phyloP scores from a whole-genome alignment of 2,888 invertebrate species.

The Lacanobia oleracea region DNA sequence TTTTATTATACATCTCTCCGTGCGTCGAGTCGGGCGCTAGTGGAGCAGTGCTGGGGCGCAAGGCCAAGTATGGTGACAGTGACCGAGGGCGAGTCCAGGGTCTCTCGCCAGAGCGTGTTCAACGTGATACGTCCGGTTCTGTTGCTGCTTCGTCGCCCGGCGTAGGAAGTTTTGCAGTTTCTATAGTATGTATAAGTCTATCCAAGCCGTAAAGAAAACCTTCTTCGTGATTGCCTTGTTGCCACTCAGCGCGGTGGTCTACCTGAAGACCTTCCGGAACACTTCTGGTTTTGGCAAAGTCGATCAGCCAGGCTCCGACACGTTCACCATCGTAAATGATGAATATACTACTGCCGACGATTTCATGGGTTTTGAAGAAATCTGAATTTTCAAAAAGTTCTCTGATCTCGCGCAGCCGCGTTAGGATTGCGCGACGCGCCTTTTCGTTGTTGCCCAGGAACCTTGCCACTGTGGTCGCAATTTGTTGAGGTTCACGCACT shows the following conservation, averaged over 20 bases:
- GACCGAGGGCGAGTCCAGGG: constrained; percentile 85
- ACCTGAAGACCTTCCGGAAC: constrained; percentile 93
- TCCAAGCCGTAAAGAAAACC: constrained; percentile 98
- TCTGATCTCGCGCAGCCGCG: constrained; percentile 94
- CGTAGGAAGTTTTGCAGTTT: constrained; percentile 78
- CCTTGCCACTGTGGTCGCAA: constrained; percentile 93
- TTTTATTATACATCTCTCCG: constrained; percentile 81
- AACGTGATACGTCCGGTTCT: constrained; percentile 88
- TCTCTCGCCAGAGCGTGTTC: constrained; percentile 78
- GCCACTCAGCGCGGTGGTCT: constrained; percentile 96
- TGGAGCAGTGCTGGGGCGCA: constrained; percentile 73
- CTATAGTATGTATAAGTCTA: constrained; percentile 94
- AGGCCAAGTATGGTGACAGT: constrained; percentile 78
- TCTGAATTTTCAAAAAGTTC: constrained; percentile 95
- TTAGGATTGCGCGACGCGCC: constrained; percentile 92
- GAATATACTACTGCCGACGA: constrained; percentile 98
- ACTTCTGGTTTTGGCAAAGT: constrained; percentile 97
- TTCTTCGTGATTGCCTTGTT: constrained; percentile 98
- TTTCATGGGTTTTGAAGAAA: constrained; percentile 97
- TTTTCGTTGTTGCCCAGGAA: constrained; percentile 93
- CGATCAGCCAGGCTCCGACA: constrained; percentile 98
- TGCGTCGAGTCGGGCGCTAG: constrained; percentile 76
- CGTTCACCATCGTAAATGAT: constrained; percentile 97
- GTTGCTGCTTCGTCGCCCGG: constrained; percentile 73
- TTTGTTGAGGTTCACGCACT: constrained; percentile 94